A percentile compares a stretch with the other conserved stretches of the same genome.
phyloP scores from a whole-genome alignment of 1,140 invertebrate species.

The Caerostris extrusa region DNA sequence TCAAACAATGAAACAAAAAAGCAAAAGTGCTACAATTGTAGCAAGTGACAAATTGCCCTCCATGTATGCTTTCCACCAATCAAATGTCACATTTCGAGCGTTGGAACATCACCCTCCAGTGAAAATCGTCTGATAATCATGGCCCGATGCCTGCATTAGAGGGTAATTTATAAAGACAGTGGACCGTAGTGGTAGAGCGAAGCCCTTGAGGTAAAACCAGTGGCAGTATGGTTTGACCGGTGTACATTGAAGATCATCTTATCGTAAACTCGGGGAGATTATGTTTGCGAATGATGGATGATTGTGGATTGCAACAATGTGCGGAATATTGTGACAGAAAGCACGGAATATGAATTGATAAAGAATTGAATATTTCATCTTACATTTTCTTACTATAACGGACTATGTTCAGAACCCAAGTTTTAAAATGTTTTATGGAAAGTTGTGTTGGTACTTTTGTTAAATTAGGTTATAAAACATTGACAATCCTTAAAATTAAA shows the following conservation, averaged over 20 bases:
- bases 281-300: constrained; percentile 20
- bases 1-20: neutral
- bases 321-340: neutral
- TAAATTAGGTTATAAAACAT: too few relatives aligned
- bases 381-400: too few relatives aligned
- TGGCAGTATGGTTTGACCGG: neutral
- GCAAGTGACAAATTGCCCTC: neutral
- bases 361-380: too few relatives aligned
- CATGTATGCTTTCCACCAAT: neutral
- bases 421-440: too few relatives aligned
- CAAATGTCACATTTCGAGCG: neutral
- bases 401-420: too few relatives aligned
- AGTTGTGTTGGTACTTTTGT: too few relatives aligned
- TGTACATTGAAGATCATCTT: neutral
- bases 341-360: too few relatives aligned
- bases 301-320: neutral
- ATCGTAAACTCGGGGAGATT: neutral
- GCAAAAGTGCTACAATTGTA: neutral
- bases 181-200: neutral
- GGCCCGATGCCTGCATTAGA: neutral
- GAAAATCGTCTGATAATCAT: constrained; percentile 23
- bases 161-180: constrained; percentile 27
- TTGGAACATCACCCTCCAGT: neutral
- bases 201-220: constrained; percentile 14
- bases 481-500: too few relatives aligned